Percentiles rank a stretch among this genome's conserved stretches.
phyloP scores from a whole-genome alignment of 1,140 invertebrate genomes.

The Drosophila watanabei region DNA sequence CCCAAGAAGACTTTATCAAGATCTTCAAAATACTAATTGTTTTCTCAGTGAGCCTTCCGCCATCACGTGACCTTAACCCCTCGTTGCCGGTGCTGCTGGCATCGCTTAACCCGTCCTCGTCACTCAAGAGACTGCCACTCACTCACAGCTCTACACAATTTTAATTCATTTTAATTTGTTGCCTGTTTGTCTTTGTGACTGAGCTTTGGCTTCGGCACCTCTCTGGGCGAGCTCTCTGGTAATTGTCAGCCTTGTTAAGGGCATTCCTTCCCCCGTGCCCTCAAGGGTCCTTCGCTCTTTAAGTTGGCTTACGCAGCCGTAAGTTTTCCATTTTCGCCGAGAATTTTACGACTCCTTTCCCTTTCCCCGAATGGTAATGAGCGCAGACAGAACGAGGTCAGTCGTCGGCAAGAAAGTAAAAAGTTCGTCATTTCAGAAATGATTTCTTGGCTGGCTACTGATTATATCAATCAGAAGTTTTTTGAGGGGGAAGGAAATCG shows the following conservation, averaged over 20 bases:
- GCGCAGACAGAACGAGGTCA: neutral
- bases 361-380: slow-evolving; percentile 4
- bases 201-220: slow-evolving; percentile 24
- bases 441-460: slow-evolving; percentile 13
- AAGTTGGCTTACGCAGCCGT: slow-evolving; percentile 44
- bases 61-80: slow-evolving; percentile 7
- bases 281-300: slow-evolving; percentile 19
- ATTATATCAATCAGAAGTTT: slow-evolving; percentile 19
- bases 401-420: neutral
- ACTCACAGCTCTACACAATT: slow-evolving; percentile 52
- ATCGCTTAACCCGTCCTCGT: slow-evolving; percentile 18
- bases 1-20: neutral
- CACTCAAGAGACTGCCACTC: slow-evolving; percentile 40
- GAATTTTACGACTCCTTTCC: slow-evolving; percentile 9
- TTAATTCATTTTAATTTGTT: slow-evolving; percentile 67
- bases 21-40: neutral
- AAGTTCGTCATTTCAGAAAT: slow-evolving; percentile 10
- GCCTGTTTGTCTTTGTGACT: slow-evolving; percentile 47
- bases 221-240: neutral
- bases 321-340: slow-evolving; percentile 34
- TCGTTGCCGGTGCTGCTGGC: neutral
- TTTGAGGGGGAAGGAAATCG: neutral
- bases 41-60: neutral
- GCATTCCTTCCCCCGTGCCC: neutral
- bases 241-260: slow-evolving; percentile 23